phyloP scores from a whole-genome alignment of 2,797 vertebrate species.

The Rhinoraja longicauda region DNA sequence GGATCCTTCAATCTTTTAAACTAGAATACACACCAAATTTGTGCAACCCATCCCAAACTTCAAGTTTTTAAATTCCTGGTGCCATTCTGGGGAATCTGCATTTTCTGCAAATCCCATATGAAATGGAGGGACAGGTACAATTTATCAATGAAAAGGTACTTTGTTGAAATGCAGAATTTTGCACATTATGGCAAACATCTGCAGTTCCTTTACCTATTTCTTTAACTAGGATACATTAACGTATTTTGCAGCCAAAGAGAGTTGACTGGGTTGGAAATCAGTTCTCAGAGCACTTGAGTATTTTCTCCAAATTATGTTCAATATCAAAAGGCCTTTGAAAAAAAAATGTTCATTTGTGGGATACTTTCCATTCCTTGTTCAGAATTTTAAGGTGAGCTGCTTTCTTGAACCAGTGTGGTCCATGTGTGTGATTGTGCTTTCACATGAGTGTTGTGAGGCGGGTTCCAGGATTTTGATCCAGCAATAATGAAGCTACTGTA shows the following conservation, averaged over 20 bases:
- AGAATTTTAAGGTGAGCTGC: neutral
- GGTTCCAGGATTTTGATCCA: neutral
- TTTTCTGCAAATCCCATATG: neutral
- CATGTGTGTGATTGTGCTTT: neutral
- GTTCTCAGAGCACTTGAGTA: neutral
- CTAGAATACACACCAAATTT: neutral
- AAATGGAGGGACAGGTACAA: neutral
- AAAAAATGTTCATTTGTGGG: neutral
- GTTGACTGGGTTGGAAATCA: neutral
- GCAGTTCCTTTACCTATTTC: neutral
- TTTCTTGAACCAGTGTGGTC: neutral
- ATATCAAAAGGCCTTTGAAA: neutral
- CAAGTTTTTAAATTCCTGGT: neutral
- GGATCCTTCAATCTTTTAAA: neutral
- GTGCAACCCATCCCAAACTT: neutral
- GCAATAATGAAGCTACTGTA: neutral
- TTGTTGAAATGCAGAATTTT: neutral
- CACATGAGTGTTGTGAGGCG: neutral
- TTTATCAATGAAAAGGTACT: neutral
- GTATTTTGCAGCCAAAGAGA: neutral
- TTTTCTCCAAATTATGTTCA: neutral
- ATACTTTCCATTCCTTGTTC: neutral
- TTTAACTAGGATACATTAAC: neutral
- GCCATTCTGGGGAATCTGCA: neutral
- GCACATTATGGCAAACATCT: neutral